These are phyloP conservation scores for Valencia hispanica DNA, from an alignment of 2,797 vertebrate genomes.

Conservation along the genomic window DNA sequence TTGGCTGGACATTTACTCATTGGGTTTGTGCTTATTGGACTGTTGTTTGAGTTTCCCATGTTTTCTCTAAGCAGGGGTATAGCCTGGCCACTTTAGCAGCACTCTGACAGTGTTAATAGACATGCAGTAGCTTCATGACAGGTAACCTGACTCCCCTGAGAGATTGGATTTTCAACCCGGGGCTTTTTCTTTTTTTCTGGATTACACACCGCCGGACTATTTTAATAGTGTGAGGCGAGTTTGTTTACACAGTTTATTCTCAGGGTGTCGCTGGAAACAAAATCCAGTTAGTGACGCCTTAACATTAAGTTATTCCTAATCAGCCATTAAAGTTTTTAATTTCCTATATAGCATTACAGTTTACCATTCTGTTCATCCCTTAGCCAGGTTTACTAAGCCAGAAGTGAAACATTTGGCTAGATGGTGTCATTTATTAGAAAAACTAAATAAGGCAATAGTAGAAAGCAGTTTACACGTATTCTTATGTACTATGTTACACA, in stretches of 20 bases:
- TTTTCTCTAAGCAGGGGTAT: constrained; percentile 25
- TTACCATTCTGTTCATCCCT: constrained; percentile 42
- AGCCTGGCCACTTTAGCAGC: constrained; percentile 16
- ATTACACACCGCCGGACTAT: constrained; percentile 78
- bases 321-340: constrained; percentile 54
- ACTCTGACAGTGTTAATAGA: constrained; percentile 76
- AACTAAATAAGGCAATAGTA: neutral
- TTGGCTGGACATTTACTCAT: neutral
- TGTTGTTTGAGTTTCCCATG: constrained; percentile 16
- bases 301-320: constrained; percentile 59
- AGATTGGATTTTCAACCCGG: constrained; percentile 65
- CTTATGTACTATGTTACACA: neutral
- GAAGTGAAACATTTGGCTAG: neutral
- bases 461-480: neutral
- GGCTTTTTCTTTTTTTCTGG: constrained; percentile 67
- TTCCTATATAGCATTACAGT: constrained; percentile 42
- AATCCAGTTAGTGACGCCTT: constrained; percentile 58
- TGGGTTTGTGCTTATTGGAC: neutral
- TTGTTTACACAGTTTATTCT: constrained; percentile 79
- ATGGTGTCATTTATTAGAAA: neutral
- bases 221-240: constrained; percentile 70
- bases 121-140: constrained; percentile 74
- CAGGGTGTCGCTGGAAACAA: constrained; percentile 67
- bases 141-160: constrained; percentile 68
- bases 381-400: neutral